Conservation (phyloP, 2,113 vertebrate species). For the Seriola aureovittata region DNA sequence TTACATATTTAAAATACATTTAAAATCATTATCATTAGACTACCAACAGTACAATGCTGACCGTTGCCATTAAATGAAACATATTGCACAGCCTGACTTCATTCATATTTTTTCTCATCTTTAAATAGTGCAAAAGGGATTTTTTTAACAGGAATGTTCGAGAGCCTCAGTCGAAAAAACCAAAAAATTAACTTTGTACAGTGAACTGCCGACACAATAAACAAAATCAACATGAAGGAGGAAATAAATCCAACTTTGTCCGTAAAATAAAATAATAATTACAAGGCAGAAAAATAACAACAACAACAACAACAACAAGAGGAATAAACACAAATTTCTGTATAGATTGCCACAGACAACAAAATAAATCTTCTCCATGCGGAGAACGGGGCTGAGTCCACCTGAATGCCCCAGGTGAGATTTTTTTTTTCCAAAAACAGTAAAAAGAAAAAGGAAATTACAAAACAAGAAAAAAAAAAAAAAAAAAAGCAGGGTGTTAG, state of each 20-base stretch:
- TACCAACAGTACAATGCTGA: conserved; percentile 93
- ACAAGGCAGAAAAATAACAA: conserved; percentile 54
- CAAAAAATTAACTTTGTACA: conserved; percentile 20
- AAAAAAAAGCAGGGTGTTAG: conserved; percentile 86
- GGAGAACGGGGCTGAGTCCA: conserved; percentile 87
- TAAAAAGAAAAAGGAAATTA: conserved; percentile 79
- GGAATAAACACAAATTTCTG: conserved; percentile 87
- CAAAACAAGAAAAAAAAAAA: conserved; percentile 81
- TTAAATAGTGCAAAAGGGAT: conserved; percentile 99
- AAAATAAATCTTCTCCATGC: conserved; percentile 89
- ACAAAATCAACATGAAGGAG: conserved; percentile 82
- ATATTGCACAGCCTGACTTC: conserved; percentile 99
- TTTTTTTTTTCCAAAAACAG: conserved; percentile 79
- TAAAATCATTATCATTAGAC: conserved; percentile 91
- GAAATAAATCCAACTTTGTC: conserved; percentile 64
- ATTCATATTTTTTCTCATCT: conserved; percentile 87
- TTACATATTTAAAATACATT: conserved; percentile 99
- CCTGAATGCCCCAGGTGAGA: conserved; percentile 75
- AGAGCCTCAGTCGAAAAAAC: conserved; percentile 75
- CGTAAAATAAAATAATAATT: conserved; percentile 75
- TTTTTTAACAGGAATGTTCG: conserved; percentile 96
- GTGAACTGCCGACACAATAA: conserved; percentile 82
- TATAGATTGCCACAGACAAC: conserved; percentile 95
- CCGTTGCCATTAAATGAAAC: conserved; percentile 89
- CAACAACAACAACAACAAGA: conserved; percentile 60